Base-by-base conservation (phyloP, 2,888 invertebrate species). In the Cyrtodaria siliqua region DNA sequence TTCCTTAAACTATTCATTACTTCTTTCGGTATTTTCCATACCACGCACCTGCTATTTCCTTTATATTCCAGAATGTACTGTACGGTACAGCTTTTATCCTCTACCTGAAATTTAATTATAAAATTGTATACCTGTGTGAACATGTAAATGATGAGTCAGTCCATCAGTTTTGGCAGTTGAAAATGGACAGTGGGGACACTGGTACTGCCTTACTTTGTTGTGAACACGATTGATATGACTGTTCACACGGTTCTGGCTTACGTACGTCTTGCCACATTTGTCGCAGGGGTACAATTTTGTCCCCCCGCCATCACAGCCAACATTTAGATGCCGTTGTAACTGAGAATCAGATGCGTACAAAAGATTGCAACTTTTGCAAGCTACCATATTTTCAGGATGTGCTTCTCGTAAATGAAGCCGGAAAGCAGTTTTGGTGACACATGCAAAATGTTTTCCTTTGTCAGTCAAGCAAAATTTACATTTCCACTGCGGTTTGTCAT, bases 81-180 rank as follows among this genome's bases (percentile, higher is more conserved):
- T n/a, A n/a, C n/a, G n/a, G n/a, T n/a, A n/a, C n/a, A n/a, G n/a
- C n/a, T n/a, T n/a, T n/a, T n/a, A n/a, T n/a, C n/a, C n/a, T n/a
- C n/a, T n/a, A n/a, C n/a, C n/a, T n/a, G n/a, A n/a, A n/a, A n/a
- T n/a, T n/a, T n/a, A n/a, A n/a, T n/a, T n/a, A n/a, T n/a, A n/a
- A n/a, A n/a, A n/a, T n/a, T n/a, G n/a, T n/a, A n/a, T n/a, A 77
- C 77, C 72, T 60, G 52, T 64, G 29, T 77, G 77, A 1, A 50
- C 61, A 52, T 61, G 49, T 9, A 59, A 38, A 42, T 77, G 77
- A 27, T 68, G 38, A 23, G 44, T 59, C 9, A 78, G 61, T n/a
- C 60, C 57, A 16, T 61, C 38, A 1, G 56, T 47, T 14, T 60
- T 63, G 42, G 57, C 59, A 20, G 61, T 68, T n/a, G 78, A 52